Evolutionary conservation across 2,797 vertebrate genomes (phyloP).

Genomic region (Loris lydekkerianus): DNA sequence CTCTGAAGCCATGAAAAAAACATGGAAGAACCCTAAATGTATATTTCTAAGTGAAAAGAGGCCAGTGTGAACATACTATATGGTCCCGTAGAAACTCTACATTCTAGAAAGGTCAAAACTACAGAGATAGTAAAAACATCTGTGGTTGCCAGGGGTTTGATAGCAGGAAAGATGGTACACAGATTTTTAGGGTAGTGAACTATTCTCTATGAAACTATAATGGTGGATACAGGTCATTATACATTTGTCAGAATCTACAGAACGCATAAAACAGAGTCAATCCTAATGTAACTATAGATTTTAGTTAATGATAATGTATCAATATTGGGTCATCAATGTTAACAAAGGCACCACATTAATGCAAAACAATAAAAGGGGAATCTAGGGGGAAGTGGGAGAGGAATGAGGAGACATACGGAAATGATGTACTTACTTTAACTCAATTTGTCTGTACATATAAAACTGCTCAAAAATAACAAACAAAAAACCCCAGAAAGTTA

Average conservation of each 20-base stretch:
- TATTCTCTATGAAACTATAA: not conserved
- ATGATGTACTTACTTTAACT: not conserved
- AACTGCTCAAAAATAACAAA: not conserved
- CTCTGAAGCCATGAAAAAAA: not conserved
- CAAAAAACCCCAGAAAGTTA: not conserved
- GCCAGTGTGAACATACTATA: not conserved
- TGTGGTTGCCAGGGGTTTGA: not conserved
- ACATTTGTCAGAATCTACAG: not conserved
- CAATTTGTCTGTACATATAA: slow-evolving; percentile 25
- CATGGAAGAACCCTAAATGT: not conserved
- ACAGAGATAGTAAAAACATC: not conserved
- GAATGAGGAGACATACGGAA: not conserved
- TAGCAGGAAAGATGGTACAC: not conserved
- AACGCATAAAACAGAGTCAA: not conserved
- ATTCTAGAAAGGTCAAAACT: slow-evolving; percentile 11
- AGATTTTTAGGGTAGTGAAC: not conserved
- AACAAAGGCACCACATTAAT: not conserved
- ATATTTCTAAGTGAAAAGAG: not conserved
- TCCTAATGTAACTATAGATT: not conserved
- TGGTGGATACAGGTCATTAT: not conserved
- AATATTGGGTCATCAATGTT: not conserved
- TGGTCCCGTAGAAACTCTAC: not conserved
- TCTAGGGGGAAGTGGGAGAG: not conserved
- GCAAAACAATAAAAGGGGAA: not conserved
- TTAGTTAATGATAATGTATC: not conserved